A percentile compares a stretch with the other conserved stretches of the same genome.
phyloP scores from a whole-genome alignment of 1,140 invertebrate species.

The Procambarus clarkii region DNA sequence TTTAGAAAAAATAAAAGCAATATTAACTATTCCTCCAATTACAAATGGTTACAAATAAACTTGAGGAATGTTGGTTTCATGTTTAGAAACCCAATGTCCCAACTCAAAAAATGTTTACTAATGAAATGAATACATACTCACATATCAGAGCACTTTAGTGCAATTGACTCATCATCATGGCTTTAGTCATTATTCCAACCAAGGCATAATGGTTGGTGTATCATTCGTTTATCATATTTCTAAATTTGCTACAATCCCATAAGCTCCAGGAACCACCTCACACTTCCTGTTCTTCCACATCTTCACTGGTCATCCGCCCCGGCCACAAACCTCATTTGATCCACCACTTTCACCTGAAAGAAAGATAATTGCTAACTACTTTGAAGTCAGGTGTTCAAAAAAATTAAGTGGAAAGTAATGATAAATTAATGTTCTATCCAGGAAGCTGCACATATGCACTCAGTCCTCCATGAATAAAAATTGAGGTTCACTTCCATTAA shows the following conservation, averaged over 20 bases:
- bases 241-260: conserved; percentile 5
- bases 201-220: background rate
- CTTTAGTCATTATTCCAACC: background rate
- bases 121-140: background rate
- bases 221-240: background rate
- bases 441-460: no score
- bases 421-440: no score
- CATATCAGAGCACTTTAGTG: background rate
- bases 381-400: no score
- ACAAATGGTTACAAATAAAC: background rate
- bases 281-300: background rate
- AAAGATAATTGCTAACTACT: background rate
- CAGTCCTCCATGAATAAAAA: no score
- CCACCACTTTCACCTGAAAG: conserved; percentile 38
- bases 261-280: background rate
- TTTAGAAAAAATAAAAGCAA: background rate
- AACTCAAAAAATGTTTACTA: background rate
- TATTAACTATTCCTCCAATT: background rate
- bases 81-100: background rate
- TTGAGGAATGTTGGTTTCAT: background rate
- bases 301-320: conserved; percentile 41
- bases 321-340: conserved; percentile 34
- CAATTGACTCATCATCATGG: background rate
- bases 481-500: no score
- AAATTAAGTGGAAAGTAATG: no score